phyloP scores from a whole-genome alignment of 2,888 invertebrate species.

The Epinotia bilunana region DNA sequence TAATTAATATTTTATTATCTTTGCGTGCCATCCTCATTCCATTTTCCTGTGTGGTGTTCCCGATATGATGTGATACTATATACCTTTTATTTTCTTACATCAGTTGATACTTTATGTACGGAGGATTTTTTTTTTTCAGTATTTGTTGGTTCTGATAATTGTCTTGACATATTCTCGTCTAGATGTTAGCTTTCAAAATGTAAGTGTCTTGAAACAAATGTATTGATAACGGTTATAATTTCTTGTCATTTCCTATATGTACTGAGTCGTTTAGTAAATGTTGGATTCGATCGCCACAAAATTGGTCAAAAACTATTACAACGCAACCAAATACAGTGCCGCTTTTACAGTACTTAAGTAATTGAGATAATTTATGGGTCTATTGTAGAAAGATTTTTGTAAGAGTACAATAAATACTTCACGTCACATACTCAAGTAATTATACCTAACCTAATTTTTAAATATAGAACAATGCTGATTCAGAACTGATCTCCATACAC shows the following conservation, averaged over 20 bases:
- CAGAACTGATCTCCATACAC: too few species aligned
- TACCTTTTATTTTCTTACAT: constrained; percentile 39
- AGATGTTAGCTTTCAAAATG: constrained; percentile 16
- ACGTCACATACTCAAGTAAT: neutral
- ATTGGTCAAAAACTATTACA: neutral
- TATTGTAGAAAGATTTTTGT: neutral
- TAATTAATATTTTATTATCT: constrained; percentile 29
- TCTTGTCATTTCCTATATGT: neutral
- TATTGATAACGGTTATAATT: neutral
- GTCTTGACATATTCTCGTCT: neutral
- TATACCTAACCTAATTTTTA: neutral
- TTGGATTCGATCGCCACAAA: neutral
- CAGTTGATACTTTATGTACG: constrained; percentile 1
- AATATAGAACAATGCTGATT: too few species aligned
- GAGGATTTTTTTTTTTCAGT: constrained; percentile 6
- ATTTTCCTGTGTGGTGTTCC: constrained; percentile 18
- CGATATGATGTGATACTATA: constrained; percentile 16
- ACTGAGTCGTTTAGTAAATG: neutral
- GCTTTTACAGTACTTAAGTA: neutral
- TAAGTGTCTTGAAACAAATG: constrained; percentile 3
- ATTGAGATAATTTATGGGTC: neutral
- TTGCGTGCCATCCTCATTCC: constrained; percentile 28
- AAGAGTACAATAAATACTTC: neutral
- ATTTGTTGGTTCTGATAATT: constrained; percentile 19
- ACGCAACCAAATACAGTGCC: neutral